These are phyloP conservation scores for Tyria jacobaeae DNA, from an alignment of 2,888 invertebrate species.

Conservation along the genomic window DNA sequence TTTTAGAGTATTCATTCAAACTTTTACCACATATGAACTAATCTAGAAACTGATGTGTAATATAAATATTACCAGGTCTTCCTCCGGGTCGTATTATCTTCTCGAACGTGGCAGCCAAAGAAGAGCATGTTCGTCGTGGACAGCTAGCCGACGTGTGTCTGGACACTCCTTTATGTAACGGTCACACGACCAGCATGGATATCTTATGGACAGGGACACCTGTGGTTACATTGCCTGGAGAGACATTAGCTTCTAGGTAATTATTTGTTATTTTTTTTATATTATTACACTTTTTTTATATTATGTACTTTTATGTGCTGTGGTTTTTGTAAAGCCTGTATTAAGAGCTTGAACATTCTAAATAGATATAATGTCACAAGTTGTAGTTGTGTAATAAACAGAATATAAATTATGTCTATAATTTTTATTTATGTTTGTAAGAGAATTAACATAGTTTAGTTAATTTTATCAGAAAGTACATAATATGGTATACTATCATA, in stretches of 20 bases:
- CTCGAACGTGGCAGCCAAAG: conserved; percentile 99
- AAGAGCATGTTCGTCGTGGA: conserved; percentile 99
- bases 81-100: conserved; percentile 95
- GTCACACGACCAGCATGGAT: conserved; percentile 99
- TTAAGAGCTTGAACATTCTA: too few species aligned
- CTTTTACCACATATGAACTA: not conserved
- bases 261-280: not conserved
- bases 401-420: too few species aligned
- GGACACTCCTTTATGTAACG: conserved; percentile 99
- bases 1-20: not conserved
- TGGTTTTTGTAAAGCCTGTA: too few species aligned
- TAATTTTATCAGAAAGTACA: too few species aligned
- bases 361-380: too few species aligned
- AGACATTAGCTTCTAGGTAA: conserved; percentile 91
- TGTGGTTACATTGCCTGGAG: conserved; percentile 97
- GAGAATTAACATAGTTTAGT: too few species aligned
- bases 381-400: too few species aligned
- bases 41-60: not conserved
- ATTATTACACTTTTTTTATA: too few species aligned
- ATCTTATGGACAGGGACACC: conserved; percentile 99
- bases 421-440: too few species aligned
- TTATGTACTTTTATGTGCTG: too few species aligned
- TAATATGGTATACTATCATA: too few species aligned
- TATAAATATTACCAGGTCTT: conserved; percentile 80
- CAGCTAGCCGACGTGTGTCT: conserved; percentile 99